These are phyloP conservation scores for Agrochola lychnidis DNA, from an alignment of 2,888 invertebrate genomes.

Conservation along the genomic window DNA sequence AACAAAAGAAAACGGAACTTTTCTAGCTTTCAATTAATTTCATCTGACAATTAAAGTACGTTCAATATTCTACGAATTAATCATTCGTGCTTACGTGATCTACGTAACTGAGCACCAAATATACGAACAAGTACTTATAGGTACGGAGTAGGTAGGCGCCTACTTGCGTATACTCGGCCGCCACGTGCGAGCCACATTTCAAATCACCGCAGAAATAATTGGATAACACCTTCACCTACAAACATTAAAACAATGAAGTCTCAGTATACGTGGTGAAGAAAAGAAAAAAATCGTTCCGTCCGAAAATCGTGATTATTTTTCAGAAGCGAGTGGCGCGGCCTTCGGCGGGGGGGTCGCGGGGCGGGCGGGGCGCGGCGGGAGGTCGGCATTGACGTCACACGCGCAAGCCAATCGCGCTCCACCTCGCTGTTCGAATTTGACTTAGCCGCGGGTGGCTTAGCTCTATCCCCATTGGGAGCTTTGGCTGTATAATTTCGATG, in stretches of 20 bases:
- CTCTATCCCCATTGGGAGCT: constrained; percentile 78
- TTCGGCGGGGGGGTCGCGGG: constrained; percentile 79
- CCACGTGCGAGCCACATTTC: constrained; percentile 66
- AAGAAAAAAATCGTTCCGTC: constrained; percentile 75
- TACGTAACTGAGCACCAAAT: constrained; percentile 44
- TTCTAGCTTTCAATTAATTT: constrained; percentile 38
- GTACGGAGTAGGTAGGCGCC: constrained; percentile 6
- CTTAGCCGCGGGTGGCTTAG: constrained; percentile 81
- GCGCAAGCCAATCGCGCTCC: constrained; percentile 83
- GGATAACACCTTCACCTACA: constrained; percentile 64
- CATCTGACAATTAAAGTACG: constrained; percentile 32
- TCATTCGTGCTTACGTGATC: constrained; percentile 50
- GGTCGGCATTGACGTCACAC: constrained; percentile 90
- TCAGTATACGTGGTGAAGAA: constrained; percentile 68
- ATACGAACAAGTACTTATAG: constrained; percentile 21
- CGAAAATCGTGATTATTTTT: constrained; percentile 89
- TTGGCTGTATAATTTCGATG: constrained; percentile 70
- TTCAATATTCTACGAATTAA: constrained; percentile 48
- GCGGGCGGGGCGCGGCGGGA: constrained; percentile 77
- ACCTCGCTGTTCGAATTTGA: constrained; percentile 78
- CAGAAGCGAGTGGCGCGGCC: constrained; percentile 84
- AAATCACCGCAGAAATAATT: constrained; percentile 62
- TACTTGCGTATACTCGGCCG: constrained; percentile 40
- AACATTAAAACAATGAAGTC: constrained; percentile 70
- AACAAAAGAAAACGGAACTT: constrained; percentile 1